Conservation (phyloP, 2,113 vertebrate species). For the Anguilla japonica region DNA sequence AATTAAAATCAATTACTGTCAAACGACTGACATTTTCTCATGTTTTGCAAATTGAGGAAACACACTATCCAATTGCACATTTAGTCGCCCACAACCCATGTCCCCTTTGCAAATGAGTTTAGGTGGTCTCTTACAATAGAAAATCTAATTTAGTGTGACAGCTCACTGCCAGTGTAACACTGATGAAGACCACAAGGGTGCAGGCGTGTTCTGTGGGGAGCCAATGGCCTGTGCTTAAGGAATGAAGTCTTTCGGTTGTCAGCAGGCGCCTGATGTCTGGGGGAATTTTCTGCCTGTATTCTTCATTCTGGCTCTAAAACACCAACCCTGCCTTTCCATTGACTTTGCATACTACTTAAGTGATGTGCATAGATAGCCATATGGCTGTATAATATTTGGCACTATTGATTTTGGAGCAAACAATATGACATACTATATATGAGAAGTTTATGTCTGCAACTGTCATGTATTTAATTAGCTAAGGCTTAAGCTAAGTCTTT, state of each 20-base stretch:
- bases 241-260: slow-evolving; percentile 33
- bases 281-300: slow-evolving; percentile 32
- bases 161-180: slow-evolving; percentile 1
- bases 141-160: slow-evolving; percentile 24
- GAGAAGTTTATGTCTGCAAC: not conserved
- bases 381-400: not conserved
- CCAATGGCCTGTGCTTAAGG: slow-evolving; percentile 3
- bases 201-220: slow-evolving; percentile 14
- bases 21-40: slow-evolving; percentile 11
- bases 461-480: not conserved
- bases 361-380: not conserved
- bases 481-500: not conserved
- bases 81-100: not conserved
- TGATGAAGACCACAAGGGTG: not conserved
- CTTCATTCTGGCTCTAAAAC: slow-evolving; percentile 26
- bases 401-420: not conserved
- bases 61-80: slow-evolving; percentile 11
- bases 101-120: not conserved
- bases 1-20: slow-evolving; percentile 27
- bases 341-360: not conserved
- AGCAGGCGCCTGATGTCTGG: slow-evolving; percentile 38
- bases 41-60: slow-evolving; percentile 17
- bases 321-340: slow-evolving; percentile 17
- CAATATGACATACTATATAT: not conserved
- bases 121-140: not conserved